These are phyloP conservation scores for Eunapius fragilis DNA, from an alignment of 37 sponge, comb jelly and placozoan species.

Conservation along the genomic window DNA sequence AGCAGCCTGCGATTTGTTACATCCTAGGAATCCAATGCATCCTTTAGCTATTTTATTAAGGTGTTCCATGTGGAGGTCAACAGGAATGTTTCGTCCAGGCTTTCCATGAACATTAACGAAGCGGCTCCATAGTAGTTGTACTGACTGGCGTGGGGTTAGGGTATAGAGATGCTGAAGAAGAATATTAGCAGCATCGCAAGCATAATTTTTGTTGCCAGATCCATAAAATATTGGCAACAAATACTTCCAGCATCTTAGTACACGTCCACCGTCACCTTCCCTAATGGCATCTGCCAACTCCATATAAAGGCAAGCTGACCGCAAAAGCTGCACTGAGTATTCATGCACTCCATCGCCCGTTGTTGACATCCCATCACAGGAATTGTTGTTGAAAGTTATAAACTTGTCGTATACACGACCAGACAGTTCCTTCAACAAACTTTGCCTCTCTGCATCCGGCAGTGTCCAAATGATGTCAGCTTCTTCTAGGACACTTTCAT, in stretches of 20 bases:
- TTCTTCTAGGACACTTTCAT: background rate
- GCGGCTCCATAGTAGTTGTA: conserved; percentile 39
- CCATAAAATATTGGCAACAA: conserved; percentile 22
- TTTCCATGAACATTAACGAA: conserved; percentile 28
- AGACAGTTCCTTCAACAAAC: too few species aligned
- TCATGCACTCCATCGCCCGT: background rate
- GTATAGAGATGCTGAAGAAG: conserved; percentile 11
- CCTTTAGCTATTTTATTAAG: conserved; percentile 51
- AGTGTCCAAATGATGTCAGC: background rate
- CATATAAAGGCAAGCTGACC: conserved; percentile 8
- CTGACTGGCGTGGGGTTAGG: conserved; percentile 34
- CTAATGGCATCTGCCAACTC: conserved; percentile 32
- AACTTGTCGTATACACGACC: conserved; percentile 1
- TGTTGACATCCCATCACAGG: background rate
- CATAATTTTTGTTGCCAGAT: conserved; percentile 27
- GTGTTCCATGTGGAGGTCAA: conserved; percentile 20
- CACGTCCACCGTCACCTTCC: conserved; percentile 37
- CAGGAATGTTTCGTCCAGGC: conserved; percentile 31
- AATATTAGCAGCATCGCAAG: conserved; percentile 5
- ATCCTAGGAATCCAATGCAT: conserved; percentile 9
- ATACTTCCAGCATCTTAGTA: conserved; percentile 20
- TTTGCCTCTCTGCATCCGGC: background rate
- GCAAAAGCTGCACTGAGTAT: conserved; percentile 19
- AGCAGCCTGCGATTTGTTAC: too few species aligned
- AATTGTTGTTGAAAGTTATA: background rate